Conservation (phyloP, 2,888 invertebrate genomes). For the Epinotia nisella region DNA sequence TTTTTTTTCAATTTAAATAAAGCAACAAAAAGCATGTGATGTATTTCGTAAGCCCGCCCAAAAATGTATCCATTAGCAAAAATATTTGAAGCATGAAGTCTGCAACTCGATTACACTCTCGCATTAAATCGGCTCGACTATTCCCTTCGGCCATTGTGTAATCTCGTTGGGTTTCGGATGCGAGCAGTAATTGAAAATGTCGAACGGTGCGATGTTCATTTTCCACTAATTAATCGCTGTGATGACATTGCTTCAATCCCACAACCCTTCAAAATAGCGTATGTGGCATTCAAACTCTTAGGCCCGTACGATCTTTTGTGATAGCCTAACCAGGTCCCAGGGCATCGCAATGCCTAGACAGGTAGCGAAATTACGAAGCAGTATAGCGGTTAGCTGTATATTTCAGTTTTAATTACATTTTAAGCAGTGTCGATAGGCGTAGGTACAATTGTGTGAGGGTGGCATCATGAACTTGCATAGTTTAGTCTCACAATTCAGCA, state of each 20-base stretch:
- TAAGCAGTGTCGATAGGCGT: slow-evolving; percentile 25
- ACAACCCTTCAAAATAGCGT: slow-evolving; percentile 30
- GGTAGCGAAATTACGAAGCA: slow-evolving; percentile 36
- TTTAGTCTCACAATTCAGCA: slow-evolving; percentile 2
- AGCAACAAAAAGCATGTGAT: background rate
- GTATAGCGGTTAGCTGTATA: slow-evolving; percentile 20
- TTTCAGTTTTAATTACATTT: slow-evolving; percentile 33
- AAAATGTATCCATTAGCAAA: slow-evolving; percentile 39
- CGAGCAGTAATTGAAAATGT: slow-evolving; percentile 80
- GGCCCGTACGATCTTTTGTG: slow-evolving; percentile 36
- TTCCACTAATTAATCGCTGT: slow-evolving; percentile 83
- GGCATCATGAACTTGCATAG: slow-evolving; percentile 15
- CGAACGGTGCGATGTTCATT: slow-evolving; percentile 80
- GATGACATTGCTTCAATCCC: slow-evolving; percentile 70
- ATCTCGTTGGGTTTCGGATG: slow-evolving; percentile 70
- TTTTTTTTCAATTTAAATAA: background rate
- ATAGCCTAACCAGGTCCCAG: slow-evolving; percentile 50
- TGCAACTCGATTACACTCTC: slow-evolving; percentile 65
- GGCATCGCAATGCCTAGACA: slow-evolving; percentile 54
- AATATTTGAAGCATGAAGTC: slow-evolving; percentile 61
- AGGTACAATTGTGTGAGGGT: slow-evolving; percentile 29
- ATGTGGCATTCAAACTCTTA: slow-evolving; percentile 8
- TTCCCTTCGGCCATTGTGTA: slow-evolving; percentile 70
- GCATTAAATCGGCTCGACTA: slow-evolving; percentile 63
- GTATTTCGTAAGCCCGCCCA: background rate